These are phyloP conservation scores for Chaetura pelagica DNA, from an alignment of 2,113 vertebrate genomes.

Conservation along the genomic window DNA sequence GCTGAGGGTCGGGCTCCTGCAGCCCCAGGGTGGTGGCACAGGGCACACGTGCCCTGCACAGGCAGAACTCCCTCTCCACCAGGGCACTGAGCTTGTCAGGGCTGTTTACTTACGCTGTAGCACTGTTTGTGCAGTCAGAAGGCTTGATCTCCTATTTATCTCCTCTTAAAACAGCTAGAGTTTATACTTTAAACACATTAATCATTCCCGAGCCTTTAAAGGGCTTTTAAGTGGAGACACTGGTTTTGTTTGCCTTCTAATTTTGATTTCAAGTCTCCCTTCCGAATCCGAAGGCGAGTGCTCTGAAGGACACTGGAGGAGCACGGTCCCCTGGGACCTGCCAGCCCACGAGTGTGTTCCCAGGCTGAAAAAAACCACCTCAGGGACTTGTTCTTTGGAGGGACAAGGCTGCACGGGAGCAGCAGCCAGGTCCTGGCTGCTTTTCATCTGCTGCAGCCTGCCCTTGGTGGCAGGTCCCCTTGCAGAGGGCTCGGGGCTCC, in stretches of 20 bases:
- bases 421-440: neutral
- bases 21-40: neutral
- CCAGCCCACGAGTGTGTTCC: accelerated
- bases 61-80: neutral
- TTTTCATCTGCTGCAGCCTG: neutral
- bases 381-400: neutral
- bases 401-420: too few species aligned
- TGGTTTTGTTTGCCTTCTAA: slow-evolving; percentile 34
- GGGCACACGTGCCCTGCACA: neutral
- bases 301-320: neutral
- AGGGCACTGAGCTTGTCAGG: slow-evolving; percentile 16
- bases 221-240: slow-evolving; percentile 60
- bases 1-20: neutral
- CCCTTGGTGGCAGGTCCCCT: neutral
- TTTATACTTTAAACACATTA: slow-evolving; percentile 59
- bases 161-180: slow-evolving; percentile 40
- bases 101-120: slow-evolving; percentile 65
- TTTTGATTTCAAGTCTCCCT: slow-evolving; percentile 5
- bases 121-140: slow-evolving; percentile 76
- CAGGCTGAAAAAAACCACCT: accelerated
- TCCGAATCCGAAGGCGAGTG: neutral
- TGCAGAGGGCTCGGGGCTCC: accelerated
- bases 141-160: slow-evolving; percentile 66
- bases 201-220: slow-evolving; percentile 49
- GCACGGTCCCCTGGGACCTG: accelerated